These are phyloP conservation scores for Trichomycterus rosablanca DNA, from an alignment of 2,113 vertebrate species.

Conservation along the genomic window DNA sequence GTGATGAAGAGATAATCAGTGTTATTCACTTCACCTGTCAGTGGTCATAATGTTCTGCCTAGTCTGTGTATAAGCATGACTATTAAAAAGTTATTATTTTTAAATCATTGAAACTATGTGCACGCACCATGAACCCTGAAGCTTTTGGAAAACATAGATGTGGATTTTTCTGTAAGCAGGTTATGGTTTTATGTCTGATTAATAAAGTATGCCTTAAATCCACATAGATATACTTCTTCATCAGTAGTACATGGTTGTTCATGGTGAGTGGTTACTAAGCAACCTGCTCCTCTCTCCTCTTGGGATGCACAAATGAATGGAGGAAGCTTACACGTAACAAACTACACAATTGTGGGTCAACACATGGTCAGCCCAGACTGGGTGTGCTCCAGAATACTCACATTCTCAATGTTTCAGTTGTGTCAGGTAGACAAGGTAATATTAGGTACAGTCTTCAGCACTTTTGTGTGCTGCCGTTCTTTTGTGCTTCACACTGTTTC, in stretches of 20 bases:
- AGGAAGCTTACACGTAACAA: constrained; percentile 28
- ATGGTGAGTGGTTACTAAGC: constrained; percentile 35
- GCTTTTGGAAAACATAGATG: too few relatives aligned
- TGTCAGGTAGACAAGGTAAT: constrained; percentile 6
- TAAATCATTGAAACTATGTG: too few relatives aligned
- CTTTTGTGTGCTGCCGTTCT: constrained; percentile 14
- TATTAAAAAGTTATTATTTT: too few relatives aligned
- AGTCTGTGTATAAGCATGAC: too few relatives aligned
- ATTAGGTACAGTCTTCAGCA: constrained; percentile 34
- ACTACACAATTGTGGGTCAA: constrained; percentile 9
- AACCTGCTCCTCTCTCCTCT: constrained; percentile 27
- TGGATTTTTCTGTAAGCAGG: too few relatives aligned
- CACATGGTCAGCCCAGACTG: constrained; percentile 7
- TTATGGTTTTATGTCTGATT: too few relatives aligned
- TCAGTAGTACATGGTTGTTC: background rate
- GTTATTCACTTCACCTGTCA: too few relatives aligned
- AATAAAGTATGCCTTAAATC: too few relatives aligned
- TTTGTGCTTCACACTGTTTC: background rate
- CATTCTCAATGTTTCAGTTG: constrained; percentile 8
- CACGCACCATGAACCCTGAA: too few relatives aligned
- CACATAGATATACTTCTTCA: too few relatives aligned
- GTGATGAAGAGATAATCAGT: too few relatives aligned
- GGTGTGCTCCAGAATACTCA: constrained; percentile 15
- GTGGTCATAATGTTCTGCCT: too few relatives aligned
- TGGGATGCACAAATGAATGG: constrained; percentile 34